Conservation (phyloP, 2,888 invertebrate species). For the Apantesis nais region DNA sequence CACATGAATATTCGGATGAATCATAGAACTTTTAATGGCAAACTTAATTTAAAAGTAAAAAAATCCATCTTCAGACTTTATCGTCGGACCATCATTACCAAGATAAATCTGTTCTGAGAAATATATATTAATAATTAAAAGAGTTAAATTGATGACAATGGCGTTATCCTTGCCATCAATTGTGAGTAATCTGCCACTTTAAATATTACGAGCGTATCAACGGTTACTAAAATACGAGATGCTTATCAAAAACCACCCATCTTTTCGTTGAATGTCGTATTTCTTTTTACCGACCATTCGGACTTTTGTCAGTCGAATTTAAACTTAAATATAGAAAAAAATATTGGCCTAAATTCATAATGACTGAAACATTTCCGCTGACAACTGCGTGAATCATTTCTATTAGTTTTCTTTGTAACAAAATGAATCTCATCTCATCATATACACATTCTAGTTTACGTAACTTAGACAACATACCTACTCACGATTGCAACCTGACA, state of each 20-base stretch:
- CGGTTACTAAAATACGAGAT: not conserved
- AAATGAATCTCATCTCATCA: not conserved
- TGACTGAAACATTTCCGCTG: constrained; percentile 2
- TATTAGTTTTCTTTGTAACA: not conserved
- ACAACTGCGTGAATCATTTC: not conserved
- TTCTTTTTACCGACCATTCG: not conserved
- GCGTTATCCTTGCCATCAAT: not conserved
- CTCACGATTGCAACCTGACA: constrained; percentile 43
- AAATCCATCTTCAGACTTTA: not conserved
- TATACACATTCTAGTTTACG: not conserved
- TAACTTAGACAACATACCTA: not conserved
- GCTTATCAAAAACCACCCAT: not conserved
- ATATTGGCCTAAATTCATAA: not conserved
- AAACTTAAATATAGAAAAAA: not conserved
- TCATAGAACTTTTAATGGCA: not conserved
- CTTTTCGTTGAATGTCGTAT: not conserved
- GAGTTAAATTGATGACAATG: not conserved
- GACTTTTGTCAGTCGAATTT: not conserved
- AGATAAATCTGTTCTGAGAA: not conserved
- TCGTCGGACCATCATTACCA: not conserved
- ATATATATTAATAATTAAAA: not conserved
- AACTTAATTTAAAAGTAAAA: not conserved
- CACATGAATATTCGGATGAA: not conserved
- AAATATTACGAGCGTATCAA: not conserved
- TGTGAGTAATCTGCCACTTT: not conserved